Conservation (phyloP, 2,113 vertebrate species). For the Arizona elegans region DNA sequence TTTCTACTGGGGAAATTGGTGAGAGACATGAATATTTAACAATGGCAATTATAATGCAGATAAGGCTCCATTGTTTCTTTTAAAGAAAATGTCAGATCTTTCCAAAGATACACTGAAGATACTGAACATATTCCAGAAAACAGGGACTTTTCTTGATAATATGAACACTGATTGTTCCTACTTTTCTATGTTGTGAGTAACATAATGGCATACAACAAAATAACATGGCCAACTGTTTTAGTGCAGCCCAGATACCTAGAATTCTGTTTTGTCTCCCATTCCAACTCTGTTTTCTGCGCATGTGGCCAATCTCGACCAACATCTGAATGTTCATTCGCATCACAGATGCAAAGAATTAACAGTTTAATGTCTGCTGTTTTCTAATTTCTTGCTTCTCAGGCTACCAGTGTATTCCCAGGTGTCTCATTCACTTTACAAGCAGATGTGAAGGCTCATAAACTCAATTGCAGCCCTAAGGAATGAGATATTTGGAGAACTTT, state of each 20-base stretch:
- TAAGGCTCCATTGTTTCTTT: background rate
- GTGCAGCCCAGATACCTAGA: background rate
- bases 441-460: conserved; percentile 61
- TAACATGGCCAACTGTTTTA: conserved; percentile 3
- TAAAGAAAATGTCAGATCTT: background rate
- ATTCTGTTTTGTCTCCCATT: background rate
- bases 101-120: background rate
- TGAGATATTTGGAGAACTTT: conserved; percentile 42
- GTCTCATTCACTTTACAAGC: conserved; percentile 61
- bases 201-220: background rate
- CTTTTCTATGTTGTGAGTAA: background rate
- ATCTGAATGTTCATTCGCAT: conserved; percentile 46
- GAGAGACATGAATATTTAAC: background rate
- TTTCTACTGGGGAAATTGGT: background rate
- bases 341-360: conserved; percentile 46
- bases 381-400: conserved; percentile 51
- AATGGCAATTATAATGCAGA: background rate
- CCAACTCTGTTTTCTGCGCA: conserved; percentile 18
- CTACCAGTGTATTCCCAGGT: conserved; percentile 56
- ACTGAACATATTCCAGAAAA: background rate
- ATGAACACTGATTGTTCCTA: background rate
- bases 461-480: conserved; percentile 63
- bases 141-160: background rate
- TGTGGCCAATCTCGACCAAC: conserved; percentile 4
- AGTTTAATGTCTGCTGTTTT: conserved; percentile 53